phyloP scores from a whole-genome alignment of 2,797 vertebrate species.

The Simalia tracyae region DNA sequence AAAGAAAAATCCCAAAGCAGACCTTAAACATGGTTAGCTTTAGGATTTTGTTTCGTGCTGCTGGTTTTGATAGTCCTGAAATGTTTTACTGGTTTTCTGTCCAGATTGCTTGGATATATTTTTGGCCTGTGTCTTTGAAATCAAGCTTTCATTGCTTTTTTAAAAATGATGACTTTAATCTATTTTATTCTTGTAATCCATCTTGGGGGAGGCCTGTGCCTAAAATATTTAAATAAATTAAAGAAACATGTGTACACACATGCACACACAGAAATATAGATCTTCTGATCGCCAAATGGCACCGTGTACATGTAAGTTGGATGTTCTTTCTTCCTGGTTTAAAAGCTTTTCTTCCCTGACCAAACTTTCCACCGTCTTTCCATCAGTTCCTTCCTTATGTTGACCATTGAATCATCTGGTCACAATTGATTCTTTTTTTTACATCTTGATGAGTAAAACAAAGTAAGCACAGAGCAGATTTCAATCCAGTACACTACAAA shows the following conservation, averaged over 20 bases:
- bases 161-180: background rate
- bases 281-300: background rate
- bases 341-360: background rate
- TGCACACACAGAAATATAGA: background rate
- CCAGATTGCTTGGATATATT: background rate
- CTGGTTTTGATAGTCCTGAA: background rate
- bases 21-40: background rate
- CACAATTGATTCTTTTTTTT: background rate
- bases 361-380: background rate
- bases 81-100: background rate
- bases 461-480: conserved; percentile 22
- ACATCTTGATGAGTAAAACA: background rate
- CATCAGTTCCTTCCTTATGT: background rate
- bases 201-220: background rate
- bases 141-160: background rate
- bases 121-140: background rate
- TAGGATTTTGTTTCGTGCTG: background rate
- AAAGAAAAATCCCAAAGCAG: background rate
- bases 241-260: background rate
- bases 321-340: background rate
- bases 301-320: background rate
- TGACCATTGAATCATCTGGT: conserved; percentile 1
- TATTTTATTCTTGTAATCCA: background rate
- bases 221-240: background rate
- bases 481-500: conserved; percentile 47